Evolutionary conservation across 2,888 invertebrate genomes (phyloP), one percentile per base, ranked within the genome.

Genomic region (Lacanobia wlatinum): DNA sequence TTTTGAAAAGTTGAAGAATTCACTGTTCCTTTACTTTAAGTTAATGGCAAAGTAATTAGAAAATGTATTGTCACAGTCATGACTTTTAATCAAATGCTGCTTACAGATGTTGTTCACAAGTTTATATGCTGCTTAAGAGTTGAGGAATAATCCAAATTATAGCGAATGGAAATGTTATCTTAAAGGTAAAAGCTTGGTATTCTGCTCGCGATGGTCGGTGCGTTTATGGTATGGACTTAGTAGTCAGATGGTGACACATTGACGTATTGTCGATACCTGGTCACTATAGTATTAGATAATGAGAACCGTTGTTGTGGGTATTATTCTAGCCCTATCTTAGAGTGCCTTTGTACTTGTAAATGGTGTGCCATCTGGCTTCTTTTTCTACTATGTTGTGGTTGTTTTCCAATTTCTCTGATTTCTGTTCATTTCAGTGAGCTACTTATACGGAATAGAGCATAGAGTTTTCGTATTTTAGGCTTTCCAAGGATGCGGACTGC

Each of bases 141-240:
- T 67, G 60, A 76, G 71, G 78, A 80, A 80, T 80, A 67, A 80
- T 67, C 63, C 18, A 50, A 56, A 80, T 77, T 64, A 72, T 72
- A 70, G 69, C 0, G 59, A 80, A 80, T 82, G 80, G 80, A 80
- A 80, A 82, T 78, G 70, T 67, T 55, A 60, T 69, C 63, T 61
- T 68, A 46, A 8, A 67, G 40, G 43, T 66, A 65, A 75, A 21
- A 16, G 18, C 14, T 76, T 62, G 28, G 28, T 80, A 82, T 80
- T 73, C 82, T 23, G 28, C 9, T 1, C 1, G 34, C 48, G 63
- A 5, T 9, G 4, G 68, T 34, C 80, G 80, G 80, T 66, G 28
- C 58, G 28, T 82, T 73, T 80, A 78, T 67, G 81, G 73, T 46
- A 23, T 34, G 16, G 14, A 46, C 48, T 82, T 73, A 40, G 60